Conservation (phyloP, 2,797 vertebrate species). For the Picus viridis region DNA sequence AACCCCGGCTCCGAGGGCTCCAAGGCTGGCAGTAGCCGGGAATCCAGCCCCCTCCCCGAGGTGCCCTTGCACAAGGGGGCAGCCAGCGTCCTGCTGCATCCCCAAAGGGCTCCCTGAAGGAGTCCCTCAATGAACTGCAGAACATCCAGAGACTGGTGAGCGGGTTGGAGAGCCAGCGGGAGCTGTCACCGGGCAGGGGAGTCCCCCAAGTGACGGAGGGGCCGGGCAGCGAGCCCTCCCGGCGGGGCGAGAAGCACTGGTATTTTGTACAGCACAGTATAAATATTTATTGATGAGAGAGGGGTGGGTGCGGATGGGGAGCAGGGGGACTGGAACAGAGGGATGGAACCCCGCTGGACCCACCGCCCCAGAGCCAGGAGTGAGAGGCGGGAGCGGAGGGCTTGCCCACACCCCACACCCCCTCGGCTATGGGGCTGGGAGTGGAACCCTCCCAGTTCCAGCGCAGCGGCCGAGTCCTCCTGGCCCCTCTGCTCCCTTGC, state of each 20-base stretch:
- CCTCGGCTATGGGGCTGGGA: not conserved
- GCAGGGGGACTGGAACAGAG: not conserved
- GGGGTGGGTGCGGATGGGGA: conserved; percentile 31
- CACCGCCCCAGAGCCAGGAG: not conserved
- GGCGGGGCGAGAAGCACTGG: conserved; percentile 78
- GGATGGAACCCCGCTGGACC: not conserved
- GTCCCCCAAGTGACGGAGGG: conserved; percentile 83
- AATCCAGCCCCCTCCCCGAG: conserved; percentile 89
- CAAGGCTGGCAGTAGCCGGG: conserved; percentile 90
- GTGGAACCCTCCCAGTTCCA: rapidly evolving
- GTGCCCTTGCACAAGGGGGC: conserved; percentile 85
- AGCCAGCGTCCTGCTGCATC: conserved; percentile 79
- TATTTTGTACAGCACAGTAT: conserved; percentile 87
- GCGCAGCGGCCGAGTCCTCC: not conserved
- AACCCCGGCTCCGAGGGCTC: conserved; percentile 86
- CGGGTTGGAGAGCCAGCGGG: conserved; percentile 92
- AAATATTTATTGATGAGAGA: conserved; percentile 82
- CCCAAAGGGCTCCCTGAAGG: conserved; percentile 89
- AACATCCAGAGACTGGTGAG: conserved; percentile 99
- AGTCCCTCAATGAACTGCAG: conserved; percentile 95
- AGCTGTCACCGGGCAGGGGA: conserved; percentile 87
- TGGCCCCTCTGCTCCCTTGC: rapidly evolving
- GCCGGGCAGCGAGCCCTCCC: conserved; percentile 63
- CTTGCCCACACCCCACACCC: too few relatives aligned
- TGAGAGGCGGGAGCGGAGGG: not conserved